Evolutionary conservation across 1,140 invertebrate species (phyloP), one percentile per base, ranked within the genome.

Genomic region (Elymnias hypermnestra): DNA sequence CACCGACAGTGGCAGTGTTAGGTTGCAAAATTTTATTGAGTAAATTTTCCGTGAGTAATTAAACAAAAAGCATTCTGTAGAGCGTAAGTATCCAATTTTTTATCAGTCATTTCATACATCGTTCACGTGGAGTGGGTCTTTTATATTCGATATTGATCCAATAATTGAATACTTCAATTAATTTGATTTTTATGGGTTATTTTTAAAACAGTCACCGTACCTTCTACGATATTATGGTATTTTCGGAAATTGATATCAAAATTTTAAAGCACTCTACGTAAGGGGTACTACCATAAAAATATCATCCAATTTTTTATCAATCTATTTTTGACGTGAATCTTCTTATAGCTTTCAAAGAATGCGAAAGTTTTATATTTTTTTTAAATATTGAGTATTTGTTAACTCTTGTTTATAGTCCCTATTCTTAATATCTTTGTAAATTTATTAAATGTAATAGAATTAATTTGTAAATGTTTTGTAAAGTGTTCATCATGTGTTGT

Each of bases 81-180:
- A 59, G 47, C 41, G 40, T 37, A 36, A 40, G 47, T 48, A 55
- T 64, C 57, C 29, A 57, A 48, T 68, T 68, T 75, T 72, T 75
- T 60, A 64, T 58, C 56, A 68, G 58, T 53, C 58, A 67, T 60
- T 75, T 66, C 53, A 68, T 64, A 62, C 53, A 64, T 35, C 46
- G 39, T 57, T 55, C 41, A 29, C 39, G 40, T 22, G 22, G 56
- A 22, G 58, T 51, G 51, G 47, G 38, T 41, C 23, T 43, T 43
- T 33, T n/a, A n/a, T n/a, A n/a, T n/a, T n/a, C n/a, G n/a, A 33
- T 33, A 29, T 33, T 8, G 31, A 3, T 33, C 8, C 13, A 33
- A 33, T 15, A 33, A n/a, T 33, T 33, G 18, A 33, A 8, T 15
- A 10, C 15, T 18, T 40, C 26, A 23, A 21, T 40, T 25, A 28